Conservation (phyloP, 2,113 vertebrate genomes). For the Tyto alba region DNA sequence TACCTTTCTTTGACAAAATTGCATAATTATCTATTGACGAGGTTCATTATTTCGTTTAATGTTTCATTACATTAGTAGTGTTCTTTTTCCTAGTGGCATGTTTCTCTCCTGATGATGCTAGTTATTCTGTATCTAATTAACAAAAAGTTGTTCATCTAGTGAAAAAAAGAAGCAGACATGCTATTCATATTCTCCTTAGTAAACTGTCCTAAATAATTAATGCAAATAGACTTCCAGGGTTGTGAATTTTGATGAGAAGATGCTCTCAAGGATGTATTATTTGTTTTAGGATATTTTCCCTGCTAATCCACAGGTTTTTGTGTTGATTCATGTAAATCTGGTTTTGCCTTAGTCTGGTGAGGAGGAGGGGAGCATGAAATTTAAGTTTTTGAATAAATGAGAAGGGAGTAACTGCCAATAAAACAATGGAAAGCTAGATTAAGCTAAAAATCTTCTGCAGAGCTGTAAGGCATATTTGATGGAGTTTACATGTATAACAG, state of each 20-base stretch:
- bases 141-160: conserved; percentile 42
- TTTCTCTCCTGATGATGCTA: conserved; percentile 21
- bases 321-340: conserved; percentile 13
- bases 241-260: conserved; percentile 44
- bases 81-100: neutral
- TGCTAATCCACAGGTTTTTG: neutral
- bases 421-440: neutral
- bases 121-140: conserved; percentile 52
- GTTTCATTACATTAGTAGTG: conserved; percentile 8
- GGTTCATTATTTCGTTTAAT: conserved; percentile 47
- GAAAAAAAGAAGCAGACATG: conserved; percentile 14
- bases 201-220: conserved; percentile 61
- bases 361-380: neutral
- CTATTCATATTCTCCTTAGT: conserved; percentile 52
- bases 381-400: neutral
- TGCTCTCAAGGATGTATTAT: conserved; percentile 25
- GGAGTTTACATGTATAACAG: neutral
- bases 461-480: neutral
- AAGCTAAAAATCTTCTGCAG: neutral
- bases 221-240: conserved; percentile 16
- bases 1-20: neutral
- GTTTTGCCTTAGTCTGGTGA: neutral
- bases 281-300: conserved; percentile 15
- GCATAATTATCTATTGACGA: conserved; percentile 4
- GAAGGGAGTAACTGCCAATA: neutral